phyloP scores from a whole-genome alignment of 2,113 vertebrate genomes.

The Protobothrops mucrosquamatus region DNA sequence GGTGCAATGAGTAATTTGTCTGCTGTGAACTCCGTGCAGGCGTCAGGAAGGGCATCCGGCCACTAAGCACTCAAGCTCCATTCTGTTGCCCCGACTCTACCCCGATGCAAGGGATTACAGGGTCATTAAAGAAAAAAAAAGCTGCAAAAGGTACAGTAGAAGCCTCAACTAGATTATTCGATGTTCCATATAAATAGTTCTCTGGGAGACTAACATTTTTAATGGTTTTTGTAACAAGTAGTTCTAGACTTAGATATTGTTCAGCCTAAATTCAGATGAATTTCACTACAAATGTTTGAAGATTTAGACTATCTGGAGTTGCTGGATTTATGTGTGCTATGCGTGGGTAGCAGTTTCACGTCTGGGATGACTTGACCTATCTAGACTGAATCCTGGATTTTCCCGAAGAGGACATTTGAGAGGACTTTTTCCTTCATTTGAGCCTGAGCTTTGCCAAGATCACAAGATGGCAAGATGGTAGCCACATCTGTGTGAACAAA shows the following conservation, averaged over 20 bases:
- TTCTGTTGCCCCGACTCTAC: not conserved
- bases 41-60: not conserved
- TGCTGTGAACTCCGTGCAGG: not conserved
- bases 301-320: not conserved
- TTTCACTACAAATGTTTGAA: not conserved
- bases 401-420: not conserved
- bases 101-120: not conserved
- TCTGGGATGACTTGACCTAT: not conserved
- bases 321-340: not conserved
- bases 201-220: not conserved
- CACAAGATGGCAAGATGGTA: too few relatives aligned
- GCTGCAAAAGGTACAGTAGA: not conserved
- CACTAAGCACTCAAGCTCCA: not conserved
- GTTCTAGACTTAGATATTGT: not conserved
- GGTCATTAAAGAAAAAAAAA: not conserved
- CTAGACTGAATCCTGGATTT: not conserved
- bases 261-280: not conserved
- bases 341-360: not conserved
- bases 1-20: not conserved
- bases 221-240: not conserved
- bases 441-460: not conserved
- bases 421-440: not conserved
- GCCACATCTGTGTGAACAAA: too few relatives aligned
- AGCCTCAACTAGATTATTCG: not conserved
- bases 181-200: not conserved